A percentile compares a stretch with the other conserved stretches of the same genome.
Evolutionary conservation across 1,140 invertebrate species (phyloP).

Genomic region (Nephotettix cincticeps): DNA sequence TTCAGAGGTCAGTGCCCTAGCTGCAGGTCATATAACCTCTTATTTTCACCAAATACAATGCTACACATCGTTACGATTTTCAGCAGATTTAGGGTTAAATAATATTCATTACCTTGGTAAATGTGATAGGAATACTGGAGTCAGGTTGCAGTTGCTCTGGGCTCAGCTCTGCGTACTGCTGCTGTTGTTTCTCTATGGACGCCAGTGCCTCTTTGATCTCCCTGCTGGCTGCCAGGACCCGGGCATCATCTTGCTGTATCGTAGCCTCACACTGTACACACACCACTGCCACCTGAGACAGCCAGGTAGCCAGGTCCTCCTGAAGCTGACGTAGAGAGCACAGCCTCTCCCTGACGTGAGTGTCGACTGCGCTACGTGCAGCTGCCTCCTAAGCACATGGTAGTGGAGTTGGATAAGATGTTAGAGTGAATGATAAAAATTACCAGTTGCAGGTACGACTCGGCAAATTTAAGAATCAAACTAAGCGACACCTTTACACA

Average conservation of each 20-base stretch:
- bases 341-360: slow-evolving; percentile 57
- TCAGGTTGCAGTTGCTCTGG: slow-evolving; percentile 59
- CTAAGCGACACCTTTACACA: too few species aligned
- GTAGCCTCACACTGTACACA: slow-evolving; percentile 59
- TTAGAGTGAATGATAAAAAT: too few species aligned
- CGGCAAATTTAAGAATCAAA: too few species aligned
- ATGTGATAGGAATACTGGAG: slow-evolving; percentile 61
- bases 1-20: too few species aligned
- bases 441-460: too few species aligned
- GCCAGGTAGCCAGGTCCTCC: slow-evolving; percentile 56
- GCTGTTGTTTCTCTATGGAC: slow-evolving; percentile 59
- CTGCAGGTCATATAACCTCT: too few species aligned
- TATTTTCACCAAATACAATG: too few species aligned
- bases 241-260: slow-evolving; percentile 58
- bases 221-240: slow-evolving; percentile 52
- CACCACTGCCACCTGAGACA: slow-evolving; percentile 58
- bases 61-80: too few species aligned
- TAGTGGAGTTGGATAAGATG: too few species aligned
- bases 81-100: too few species aligned
- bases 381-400: slow-evolving; percentile 53
- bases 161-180: slow-evolving; percentile 57
- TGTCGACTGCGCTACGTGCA: slow-evolving; percentile 58
- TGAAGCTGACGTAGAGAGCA: slow-evolving; percentile 59
- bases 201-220: slow-evolving; percentile 56
- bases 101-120: slow-evolving; percentile 61